Conservation (phyloP, 2,113 vertebrate species). For the Cardinalis cardinalis region DNA sequence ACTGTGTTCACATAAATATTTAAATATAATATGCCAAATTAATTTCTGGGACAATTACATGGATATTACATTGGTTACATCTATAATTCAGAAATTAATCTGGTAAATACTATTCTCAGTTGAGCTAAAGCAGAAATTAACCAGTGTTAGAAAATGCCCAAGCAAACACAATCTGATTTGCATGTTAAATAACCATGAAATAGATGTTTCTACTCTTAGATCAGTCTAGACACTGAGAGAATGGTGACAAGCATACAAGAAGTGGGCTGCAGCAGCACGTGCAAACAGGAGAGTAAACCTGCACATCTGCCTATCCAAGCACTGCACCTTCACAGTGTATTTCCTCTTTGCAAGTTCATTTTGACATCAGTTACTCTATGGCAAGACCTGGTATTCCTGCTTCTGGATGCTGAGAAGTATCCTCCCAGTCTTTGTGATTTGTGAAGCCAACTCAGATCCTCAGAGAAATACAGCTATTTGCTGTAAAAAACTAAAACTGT, state of each 20-base stretch:
- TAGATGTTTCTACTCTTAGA: background rate
- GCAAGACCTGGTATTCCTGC: background rate
- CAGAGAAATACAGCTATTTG: background rate
- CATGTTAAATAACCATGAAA: background rate
- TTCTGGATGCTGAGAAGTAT: rapidly evolving
- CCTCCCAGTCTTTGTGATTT: background rate
- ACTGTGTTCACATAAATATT: slow-evolving; percentile 16
- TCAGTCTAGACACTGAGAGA: background rate
- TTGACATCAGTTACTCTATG: background rate
- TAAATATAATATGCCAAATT: slow-evolving; percentile 6
- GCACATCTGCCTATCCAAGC: background rate
- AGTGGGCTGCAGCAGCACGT: background rate
- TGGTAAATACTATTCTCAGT: background rate
- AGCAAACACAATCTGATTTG: background rate
- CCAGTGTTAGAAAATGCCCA: background rate
- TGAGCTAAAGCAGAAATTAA: slow-evolving; percentile 18
- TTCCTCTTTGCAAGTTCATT: background rate
- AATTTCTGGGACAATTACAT: slow-evolving; percentile 25
- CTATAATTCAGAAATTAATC: slow-evolving; percentile 29
- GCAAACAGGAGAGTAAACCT: background rate
- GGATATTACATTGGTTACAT: background rate
- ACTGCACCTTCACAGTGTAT: rapidly evolving
- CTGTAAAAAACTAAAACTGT: background rate
- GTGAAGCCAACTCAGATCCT: background rate
- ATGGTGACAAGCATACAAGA: background rate